Conservation (phyloP, 1,140 invertebrate species). For the Drosophila busckii region DNA sequence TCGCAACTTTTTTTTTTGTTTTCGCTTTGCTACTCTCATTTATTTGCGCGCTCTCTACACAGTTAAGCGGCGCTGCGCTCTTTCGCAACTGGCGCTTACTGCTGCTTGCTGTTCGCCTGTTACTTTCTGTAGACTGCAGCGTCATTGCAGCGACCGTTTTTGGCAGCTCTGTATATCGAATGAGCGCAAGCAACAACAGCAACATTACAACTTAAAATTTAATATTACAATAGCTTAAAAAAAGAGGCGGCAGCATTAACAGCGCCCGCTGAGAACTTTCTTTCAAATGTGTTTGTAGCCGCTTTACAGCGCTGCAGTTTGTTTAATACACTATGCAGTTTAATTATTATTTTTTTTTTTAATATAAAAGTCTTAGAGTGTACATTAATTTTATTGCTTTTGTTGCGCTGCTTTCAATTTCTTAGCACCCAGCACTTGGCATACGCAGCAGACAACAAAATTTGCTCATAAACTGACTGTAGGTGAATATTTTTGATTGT, state of each 20-base stretch:
- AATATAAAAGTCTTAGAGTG: too few species aligned
- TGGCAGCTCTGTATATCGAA: too few species aligned
- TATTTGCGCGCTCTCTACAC: too few species aligned
- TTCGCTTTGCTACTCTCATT: conserved; percentile 16
- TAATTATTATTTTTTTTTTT: too few species aligned
- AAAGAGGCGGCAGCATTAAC: too few species aligned
- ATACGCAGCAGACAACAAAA: conserved; percentile 74
- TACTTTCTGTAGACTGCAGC: conserved; percentile 78
- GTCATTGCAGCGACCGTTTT: conserved; percentile 75
- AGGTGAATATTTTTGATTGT: conserved; percentile 40
- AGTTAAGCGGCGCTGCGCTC: conserved; percentile 16
- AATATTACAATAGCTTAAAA: too few species aligned
- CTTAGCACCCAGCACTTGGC: conserved; percentile 66
- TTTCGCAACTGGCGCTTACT: conserved; percentile 2
- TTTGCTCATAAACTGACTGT: conserved; percentile 56
- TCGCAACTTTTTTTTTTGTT: conserved; percentile 13
- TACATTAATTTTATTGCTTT: too few species aligned
- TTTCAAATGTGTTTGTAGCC: too few species aligned
- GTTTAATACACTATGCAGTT: too few species aligned
- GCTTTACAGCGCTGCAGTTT: too few species aligned
- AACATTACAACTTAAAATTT: conserved; percentile 15
- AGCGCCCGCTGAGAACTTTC: too few species aligned
- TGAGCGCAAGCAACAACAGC: conserved; percentile 3
- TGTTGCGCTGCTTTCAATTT: conserved; percentile 50
- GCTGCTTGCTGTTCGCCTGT: conserved; percentile 54